Conservation (phyloP, 2,797 vertebrate genomes). For the Astyanax mexicanus region DNA sequence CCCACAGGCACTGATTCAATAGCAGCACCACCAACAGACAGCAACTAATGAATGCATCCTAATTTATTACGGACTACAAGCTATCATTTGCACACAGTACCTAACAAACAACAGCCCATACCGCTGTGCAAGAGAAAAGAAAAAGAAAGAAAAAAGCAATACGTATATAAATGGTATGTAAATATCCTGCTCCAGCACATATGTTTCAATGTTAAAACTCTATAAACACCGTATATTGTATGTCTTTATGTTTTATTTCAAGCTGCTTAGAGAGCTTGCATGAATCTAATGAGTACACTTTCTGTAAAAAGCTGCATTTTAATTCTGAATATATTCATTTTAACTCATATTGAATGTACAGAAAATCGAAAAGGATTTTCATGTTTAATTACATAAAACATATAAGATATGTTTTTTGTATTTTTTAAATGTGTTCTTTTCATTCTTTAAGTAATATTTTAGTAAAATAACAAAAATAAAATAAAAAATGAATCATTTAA, state of each 20-base stretch:
- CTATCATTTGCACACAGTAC: neutral
- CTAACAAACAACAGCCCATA: neutral
- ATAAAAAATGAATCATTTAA: too few relatives aligned
- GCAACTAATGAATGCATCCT: constrained; percentile 1
- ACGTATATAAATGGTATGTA: too few relatives aligned
- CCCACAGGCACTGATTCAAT: constrained; percentile 18
- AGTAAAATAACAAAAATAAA: neutral
- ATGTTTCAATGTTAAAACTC: too few relatives aligned
- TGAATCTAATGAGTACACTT: neutral
- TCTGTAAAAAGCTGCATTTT: neutral
- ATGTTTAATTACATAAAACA: too few relatives aligned
- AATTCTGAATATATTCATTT: too few relatives aligned
- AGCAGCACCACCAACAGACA: constrained; percentile 1
- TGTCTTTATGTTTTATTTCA: neutral
- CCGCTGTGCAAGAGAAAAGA: neutral
- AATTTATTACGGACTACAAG: neutral
- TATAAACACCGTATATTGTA: neutral
- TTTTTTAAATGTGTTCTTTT: too few relatives aligned
- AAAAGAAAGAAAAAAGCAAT: neutral
- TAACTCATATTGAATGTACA: too few relatives aligned
- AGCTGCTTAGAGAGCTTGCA: neutral
- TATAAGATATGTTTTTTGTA: too few relatives aligned
- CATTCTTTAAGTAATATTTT: neutral
- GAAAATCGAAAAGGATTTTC: too few relatives aligned
- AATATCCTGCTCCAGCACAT: neutral